Evolutionary conservation across 2,888 invertebrate genomes (phyloP), one percentile per base, ranked within the genome.

Genomic region (Azorinus chamasolen): DNA sequence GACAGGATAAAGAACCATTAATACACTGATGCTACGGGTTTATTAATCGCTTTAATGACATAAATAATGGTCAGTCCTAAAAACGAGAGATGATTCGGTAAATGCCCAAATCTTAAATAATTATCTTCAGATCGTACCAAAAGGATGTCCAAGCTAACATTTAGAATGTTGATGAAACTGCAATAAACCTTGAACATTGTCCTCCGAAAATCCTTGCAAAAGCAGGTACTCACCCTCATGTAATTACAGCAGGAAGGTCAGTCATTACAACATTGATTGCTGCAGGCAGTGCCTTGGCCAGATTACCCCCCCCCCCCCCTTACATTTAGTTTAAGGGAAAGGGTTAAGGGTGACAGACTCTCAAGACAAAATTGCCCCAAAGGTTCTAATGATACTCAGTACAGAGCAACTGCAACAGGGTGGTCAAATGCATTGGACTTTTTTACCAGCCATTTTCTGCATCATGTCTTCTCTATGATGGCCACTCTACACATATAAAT

Each of bases 11-110:
- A n/a, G 61, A 63, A n/a, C 78, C 69, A 27, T 61, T 73, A 20
- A 73, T 73, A 50, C 64, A 73, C 39, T 65, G 64, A 69, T 78
- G 72, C 59, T 77, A 68, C 58, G 71, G 65, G 3, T 64, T 77
- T 55, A 4, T 72, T 41, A 27, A 14, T 2, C 51, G 65, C 20
- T 70, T 73, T 62, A 45, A 48, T 20, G 69, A 78, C 14, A 12
- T 73, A 0, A 66, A 58, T n/a, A 16, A 65, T 78, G 78, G 41
- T 43, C 12, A 24, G 59, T 12, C 73, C 43, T 61, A 57, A 66
- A 66, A 51, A 55, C 70, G 53, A 71, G 71, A 24, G 66, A 71
- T 55, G 63, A 66, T 45, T 58, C 63, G 6, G 55, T 75, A 4
- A 64, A 12, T 41, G 45, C 43, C 16, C 16, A 64, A 24, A 57